These are phyloP conservation scores for Trypoxylon attenuatum DNA, from an alignment of 2,888 invertebrate genomes.

Conservation along the genomic window DNA sequence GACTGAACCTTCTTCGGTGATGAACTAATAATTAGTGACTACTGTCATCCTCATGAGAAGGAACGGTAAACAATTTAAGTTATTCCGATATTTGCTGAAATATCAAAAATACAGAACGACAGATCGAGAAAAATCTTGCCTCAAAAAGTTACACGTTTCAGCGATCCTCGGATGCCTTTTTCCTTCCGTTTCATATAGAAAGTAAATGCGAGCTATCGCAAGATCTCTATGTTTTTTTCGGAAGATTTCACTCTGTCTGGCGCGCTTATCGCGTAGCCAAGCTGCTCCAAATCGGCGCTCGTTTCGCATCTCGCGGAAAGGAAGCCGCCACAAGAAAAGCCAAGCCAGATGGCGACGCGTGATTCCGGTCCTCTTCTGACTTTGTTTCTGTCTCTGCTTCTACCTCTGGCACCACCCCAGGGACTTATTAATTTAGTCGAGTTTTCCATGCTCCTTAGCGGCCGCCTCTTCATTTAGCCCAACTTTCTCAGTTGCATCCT, in stretches of 20 bases:
- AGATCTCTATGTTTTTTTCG: conserved; percentile 14
- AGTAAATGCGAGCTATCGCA: conserved; percentile 27
- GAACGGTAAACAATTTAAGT: too few species aligned
- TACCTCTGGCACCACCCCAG: conserved; percentile 28
- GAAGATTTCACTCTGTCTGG: conserved; percentile 13
- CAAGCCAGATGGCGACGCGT: conserved; percentile 31
- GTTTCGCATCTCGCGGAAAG: conserved; percentile 5
- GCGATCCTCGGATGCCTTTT: not conserved
- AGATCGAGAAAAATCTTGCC: too few species aligned
- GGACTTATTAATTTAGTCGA: conserved; percentile 52
- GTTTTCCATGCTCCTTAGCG: conserved; percentile 23
- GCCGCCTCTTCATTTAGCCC: too few species aligned
- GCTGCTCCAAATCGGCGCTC: conserved; percentile 28
- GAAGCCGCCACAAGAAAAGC: conserved; percentile 16
- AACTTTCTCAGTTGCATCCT: too few species aligned
- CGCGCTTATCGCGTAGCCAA: conserved; percentile 20
- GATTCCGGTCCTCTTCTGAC: conserved; percentile 1
- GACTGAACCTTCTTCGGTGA: too few species aligned
- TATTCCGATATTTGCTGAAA: too few species aligned
- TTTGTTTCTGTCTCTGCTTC: not conserved
- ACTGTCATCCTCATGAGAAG: too few species aligned
- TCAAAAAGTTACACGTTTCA: too few species aligned
- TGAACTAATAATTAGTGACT: too few species aligned
- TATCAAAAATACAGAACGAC: too few species aligned
- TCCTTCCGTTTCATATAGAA: conserved; percentile 3